Evolutionary conservation across 1,140 invertebrate genomes (phyloP).

Genomic region (Diuraphis noxia): DNA sequence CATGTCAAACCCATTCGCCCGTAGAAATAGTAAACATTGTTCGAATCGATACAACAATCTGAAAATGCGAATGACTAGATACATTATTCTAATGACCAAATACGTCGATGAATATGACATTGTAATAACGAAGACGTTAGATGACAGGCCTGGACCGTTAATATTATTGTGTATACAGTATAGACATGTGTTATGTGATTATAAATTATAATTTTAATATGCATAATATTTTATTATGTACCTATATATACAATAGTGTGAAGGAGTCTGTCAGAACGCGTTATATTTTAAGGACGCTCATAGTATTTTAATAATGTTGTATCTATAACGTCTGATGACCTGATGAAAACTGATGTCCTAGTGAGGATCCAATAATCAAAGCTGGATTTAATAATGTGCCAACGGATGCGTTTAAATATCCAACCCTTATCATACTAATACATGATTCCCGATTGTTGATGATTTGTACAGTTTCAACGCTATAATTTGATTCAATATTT

Average conservation of each 20-base stretch:
- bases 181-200: background rate
- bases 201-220: slow-evolving; percentile 1
- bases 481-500: background rate
- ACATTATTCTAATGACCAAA: background rate
- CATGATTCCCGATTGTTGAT: background rate
- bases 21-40: background rate
- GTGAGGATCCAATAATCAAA: background rate
- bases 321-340: background rate
- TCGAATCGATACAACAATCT: background rate
- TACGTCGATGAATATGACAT: background rate
- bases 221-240: background rate
- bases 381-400: background rate
- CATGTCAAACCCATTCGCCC: background rate
- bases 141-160: background rate
- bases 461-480: background rate
- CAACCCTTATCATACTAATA: background rate
- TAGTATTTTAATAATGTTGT: background rate
- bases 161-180: background rate
- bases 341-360: background rate
- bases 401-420: background rate
- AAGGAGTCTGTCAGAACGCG: background rate
- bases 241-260: background rate
- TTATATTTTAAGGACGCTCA: background rate
- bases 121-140: background rate
- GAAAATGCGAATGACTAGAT: background rate